Conservation (phyloP, 2,888 invertebrate species). For the Andrena dorsata region DNA sequence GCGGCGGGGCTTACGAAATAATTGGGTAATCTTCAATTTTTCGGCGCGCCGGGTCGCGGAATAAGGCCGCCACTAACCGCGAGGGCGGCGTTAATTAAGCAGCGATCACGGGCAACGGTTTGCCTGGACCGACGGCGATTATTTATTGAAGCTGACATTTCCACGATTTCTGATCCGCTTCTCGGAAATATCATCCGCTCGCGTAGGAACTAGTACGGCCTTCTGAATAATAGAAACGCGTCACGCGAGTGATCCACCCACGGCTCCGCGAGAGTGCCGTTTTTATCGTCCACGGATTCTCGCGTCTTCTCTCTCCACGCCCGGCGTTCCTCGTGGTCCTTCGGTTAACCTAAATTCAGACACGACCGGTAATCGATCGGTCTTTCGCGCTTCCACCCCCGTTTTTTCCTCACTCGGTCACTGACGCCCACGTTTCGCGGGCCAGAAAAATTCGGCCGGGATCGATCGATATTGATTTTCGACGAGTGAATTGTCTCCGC, state of each 20-base stretch:
- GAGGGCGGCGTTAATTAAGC: slow-evolving; percentile 2
- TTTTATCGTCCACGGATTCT: slow-evolving; percentile 56
- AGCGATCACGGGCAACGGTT: not conserved
- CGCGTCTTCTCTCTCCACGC: slow-evolving; percentile 30
- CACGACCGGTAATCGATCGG: slow-evolving; percentile 70
- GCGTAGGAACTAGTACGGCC: slow-evolving; percentile 43
- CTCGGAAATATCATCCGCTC: slow-evolving; percentile 53
- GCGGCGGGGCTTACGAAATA: slow-evolving; percentile 14
- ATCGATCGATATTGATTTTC: slow-evolving; percentile 46
- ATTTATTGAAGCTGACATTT: slow-evolving; percentile 49
- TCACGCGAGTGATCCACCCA: slow-evolving; percentile 54
- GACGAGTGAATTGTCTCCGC: not conserved
- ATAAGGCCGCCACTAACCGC: not conserved
- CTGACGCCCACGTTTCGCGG: slow-evolving; percentile 26
- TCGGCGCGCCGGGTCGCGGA: not conserved
- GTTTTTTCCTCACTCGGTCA: not conserved
- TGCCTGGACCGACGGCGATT: slow-evolving; percentile 8
- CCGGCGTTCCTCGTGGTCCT: slow-evolving; percentile 62
- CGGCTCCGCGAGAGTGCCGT: slow-evolving; percentile 18
- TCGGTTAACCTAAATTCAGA: slow-evolving; percentile 72
- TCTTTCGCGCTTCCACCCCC: slow-evolving; percentile 42
- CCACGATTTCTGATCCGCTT: slow-evolving; percentile 57
- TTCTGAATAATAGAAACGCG: slow-evolving; percentile 61
- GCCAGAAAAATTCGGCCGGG: slow-evolving; percentile 22
- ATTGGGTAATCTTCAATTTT: slow-evolving; percentile 9